Evolutionary conservation across 2,797 vertebrate species (phyloP).

Genomic region (Xerus rutilus): DNA sequence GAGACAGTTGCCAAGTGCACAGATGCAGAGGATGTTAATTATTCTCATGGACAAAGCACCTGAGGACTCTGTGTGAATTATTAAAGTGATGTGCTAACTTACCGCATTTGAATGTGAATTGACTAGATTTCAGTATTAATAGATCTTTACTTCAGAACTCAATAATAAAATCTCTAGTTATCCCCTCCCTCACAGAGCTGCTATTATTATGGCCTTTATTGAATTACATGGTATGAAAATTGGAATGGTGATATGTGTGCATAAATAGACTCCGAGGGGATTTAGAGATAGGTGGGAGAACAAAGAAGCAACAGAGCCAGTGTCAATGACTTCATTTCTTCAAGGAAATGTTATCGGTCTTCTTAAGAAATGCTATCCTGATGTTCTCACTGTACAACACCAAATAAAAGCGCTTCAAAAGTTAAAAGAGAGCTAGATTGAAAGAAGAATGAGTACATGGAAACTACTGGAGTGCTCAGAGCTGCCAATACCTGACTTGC

Average conservation of each 20-base stretch:
- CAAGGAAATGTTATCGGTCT: constrained; percentile 29
- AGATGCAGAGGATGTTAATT: constrained; percentile 73
- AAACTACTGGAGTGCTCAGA: background rate
- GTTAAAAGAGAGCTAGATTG: background rate
- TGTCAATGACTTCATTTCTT: background rate
- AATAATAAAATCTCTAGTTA: constrained; percentile 66
- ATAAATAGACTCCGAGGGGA: constrained; percentile 4
- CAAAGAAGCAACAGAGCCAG: background rate
- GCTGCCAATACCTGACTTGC: constrained; percentile 2
- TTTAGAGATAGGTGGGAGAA: constrained; percentile 30
- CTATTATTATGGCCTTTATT: constrained; percentile 52
- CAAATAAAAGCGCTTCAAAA: background rate
- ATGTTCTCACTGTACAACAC: background rate
- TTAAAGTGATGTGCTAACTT: constrained; percentile 69
- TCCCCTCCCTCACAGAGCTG: background rate
- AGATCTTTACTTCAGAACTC: constrained; percentile 63
- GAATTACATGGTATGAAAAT: constrained; percentile 44
- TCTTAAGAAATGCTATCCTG: background rate
- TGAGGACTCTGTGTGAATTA: constrained; percentile 75
- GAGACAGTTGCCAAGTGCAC: constrained; percentile 63
- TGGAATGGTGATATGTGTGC: background rate
- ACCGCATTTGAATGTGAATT: constrained; percentile 54
- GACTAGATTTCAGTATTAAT: constrained; percentile 65
- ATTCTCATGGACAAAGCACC: constrained; percentile 77
- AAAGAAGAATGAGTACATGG: background rate